These are phyloP conservation scores for Sinhomidia bicolor DNA, from an alignment of 2,888 invertebrate genomes.

Conservation along the genomic window DNA sequence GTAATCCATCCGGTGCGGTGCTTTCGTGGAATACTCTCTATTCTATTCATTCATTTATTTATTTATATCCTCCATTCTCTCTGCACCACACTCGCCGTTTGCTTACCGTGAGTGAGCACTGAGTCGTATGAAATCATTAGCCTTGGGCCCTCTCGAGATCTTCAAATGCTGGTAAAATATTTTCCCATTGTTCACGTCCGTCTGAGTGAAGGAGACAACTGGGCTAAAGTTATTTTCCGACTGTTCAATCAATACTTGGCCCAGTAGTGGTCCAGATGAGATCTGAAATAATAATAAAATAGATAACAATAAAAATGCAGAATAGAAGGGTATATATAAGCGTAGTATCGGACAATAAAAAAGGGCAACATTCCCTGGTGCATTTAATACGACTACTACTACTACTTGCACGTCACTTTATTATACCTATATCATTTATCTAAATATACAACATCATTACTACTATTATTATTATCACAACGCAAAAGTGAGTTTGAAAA, in stretches of 20 bases:
- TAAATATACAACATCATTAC: too few relatives aligned
- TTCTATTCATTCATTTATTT: too few relatives aligned
- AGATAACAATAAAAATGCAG: constrained; percentile 29
- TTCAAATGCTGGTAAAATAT: constrained; percentile 80
- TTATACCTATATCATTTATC: too few relatives aligned
- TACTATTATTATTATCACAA: too few relatives aligned
- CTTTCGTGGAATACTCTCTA: too few relatives aligned
- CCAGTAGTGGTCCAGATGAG: constrained; percentile 75
- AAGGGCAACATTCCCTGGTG: background rate
- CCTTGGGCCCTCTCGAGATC: constrained; percentile 74
- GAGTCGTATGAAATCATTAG: constrained; percentile 76
- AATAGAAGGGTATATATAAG: background rate
- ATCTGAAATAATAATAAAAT: constrained; percentile 68
- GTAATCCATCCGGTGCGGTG: too few relatives aligned
- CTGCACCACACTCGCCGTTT: background rate
- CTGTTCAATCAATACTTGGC: constrained; percentile 78
- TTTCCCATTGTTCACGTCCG: constrained; percentile 79
- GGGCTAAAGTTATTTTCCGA: constrained; percentile 76
- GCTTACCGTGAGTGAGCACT: constrained; percentile 78
- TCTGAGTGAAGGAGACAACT: constrained; percentile 77
- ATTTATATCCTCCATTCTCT: too few relatives aligned
- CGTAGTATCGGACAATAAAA: constrained; percentile 12
- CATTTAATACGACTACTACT: too few relatives aligned
- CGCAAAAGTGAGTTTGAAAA: too few relatives aligned
- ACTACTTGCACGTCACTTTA: too few relatives aligned